Conservation (phyloP, 2,797 vertebrate genomes). For the Rachycentron canadum region DNA sequence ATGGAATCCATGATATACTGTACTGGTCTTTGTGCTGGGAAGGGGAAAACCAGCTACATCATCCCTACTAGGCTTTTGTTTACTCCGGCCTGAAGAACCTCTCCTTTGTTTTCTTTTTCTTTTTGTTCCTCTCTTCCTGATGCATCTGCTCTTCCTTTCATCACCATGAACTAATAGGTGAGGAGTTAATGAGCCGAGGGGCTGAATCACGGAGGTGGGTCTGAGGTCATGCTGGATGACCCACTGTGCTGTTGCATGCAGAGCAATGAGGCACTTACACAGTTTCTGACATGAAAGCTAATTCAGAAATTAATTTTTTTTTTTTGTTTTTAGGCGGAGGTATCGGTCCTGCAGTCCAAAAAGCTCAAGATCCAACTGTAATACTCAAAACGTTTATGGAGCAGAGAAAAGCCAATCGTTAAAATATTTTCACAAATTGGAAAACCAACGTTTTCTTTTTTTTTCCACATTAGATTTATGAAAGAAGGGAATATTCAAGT, state of each 20-base stretch:
- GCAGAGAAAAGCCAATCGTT: conserved; percentile 56
- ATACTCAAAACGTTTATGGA: conserved; percentile 40
- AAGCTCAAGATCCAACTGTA: conserved; percentile 2
- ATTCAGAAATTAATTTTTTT: conserved; percentile 23
- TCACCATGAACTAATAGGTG: conserved; percentile 59
- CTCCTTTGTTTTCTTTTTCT: conserved; percentile 60
- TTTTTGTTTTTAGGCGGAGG: conserved; percentile 41
- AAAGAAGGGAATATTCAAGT: neutral
- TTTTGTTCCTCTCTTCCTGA: conserved; percentile 8
- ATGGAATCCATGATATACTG: conserved; percentile 83
- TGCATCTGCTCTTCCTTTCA: conserved; percentile 47
- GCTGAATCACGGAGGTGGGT: conserved; percentile 45
- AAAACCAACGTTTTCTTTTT: neutral
- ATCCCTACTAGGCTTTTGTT: conserved; percentile 71
- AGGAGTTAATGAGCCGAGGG: conserved; percentile 43
- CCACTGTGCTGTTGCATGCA: conserved; percentile 11
- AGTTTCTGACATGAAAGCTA: conserved; percentile 11
- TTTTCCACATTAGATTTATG: conserved; percentile 11
- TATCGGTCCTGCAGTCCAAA: conserved; percentile 10
- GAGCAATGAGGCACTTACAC: conserved; percentile 23
- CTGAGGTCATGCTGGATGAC: conserved; percentile 48
- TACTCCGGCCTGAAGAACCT: conserved; percentile 53
- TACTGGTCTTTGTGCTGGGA: conserved; percentile 74
- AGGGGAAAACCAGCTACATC: conserved; percentile 85
- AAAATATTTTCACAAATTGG: conserved; percentile 16